Evolutionary conservation across 2,888 invertebrate species (phyloP).

Genomic region (Eilema caniola): DNA sequence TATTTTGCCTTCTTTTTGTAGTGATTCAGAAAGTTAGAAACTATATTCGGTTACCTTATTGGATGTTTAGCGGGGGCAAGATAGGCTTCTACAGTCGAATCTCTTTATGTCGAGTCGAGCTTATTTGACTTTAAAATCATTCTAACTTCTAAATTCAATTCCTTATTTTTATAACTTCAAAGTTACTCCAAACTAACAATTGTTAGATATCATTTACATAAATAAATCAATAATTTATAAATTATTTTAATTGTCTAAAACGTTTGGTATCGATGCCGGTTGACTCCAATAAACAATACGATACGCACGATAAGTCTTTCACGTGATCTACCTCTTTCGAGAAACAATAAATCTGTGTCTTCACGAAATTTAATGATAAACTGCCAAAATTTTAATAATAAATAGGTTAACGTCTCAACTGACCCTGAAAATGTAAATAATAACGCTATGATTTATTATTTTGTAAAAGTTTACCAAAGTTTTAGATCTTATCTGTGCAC

Average conservation of each 20-base stretch:
- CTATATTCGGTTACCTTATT: no score
- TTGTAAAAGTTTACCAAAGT: constrained; percentile 22
- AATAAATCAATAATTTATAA: not conserved
- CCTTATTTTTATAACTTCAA: no score
- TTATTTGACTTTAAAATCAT: no score
- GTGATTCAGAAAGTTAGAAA: no score
- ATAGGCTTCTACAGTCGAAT: no score
- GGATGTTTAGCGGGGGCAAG: no score
- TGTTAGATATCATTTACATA: not conserved
- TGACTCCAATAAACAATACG: not conserved
- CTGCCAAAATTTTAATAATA: constrained; percentile 13
- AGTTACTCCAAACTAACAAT: not conserved
- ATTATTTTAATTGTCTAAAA: not conserved
- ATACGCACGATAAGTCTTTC: not conserved
- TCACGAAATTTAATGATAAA: constrained; percentile 31
- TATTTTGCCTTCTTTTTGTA: no score
- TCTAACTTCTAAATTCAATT: not conserved
- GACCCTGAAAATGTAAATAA: constrained; percentile 4
- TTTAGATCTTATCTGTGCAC: constrained; percentile 43
- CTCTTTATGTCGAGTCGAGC: no score
- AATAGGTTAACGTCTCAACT: not conserved
- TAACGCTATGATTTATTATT: constrained; percentile 13
- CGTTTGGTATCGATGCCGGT: not conserved
- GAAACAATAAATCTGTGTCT: constrained; percentile 23
- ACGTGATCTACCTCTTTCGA: constrained; percentile 4